Percentiles rank a stretch among this genome's conserved stretches.
These are phyloP conservation scores for Odontamblyopus lacepedii DNA, from an alignment of 2,797 vertebrate species.

Conservation along the genomic window DNA sequence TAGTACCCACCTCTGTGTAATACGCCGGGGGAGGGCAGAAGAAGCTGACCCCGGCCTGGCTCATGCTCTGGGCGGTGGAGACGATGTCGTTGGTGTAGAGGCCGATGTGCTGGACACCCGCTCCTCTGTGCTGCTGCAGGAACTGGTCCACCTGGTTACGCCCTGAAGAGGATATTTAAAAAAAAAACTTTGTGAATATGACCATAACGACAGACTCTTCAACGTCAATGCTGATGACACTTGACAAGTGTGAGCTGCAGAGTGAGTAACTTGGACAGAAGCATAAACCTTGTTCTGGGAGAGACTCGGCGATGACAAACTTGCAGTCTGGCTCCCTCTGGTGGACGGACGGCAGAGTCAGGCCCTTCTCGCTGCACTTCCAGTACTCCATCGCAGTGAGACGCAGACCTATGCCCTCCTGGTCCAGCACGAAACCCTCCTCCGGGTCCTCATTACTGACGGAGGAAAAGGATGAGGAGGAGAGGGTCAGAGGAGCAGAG, in stretches of 20 bases:
- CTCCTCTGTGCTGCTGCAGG: slow-evolving; percentile 80
- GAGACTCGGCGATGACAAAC: slow-evolving; percentile 88
- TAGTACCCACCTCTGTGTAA: slow-evolving; percentile 78
- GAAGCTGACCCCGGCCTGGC: slow-evolving; percentile 77
- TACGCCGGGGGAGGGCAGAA: slow-evolving; percentile 84
- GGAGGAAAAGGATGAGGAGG: background rate
- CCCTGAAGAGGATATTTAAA: slow-evolving; percentile 21
- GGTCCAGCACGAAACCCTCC: slow-evolving; percentile 77
- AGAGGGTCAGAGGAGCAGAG: background rate
- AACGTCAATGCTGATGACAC: no score
- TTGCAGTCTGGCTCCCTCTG: slow-evolving; percentile 79
- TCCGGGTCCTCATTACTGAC: slow-evolving; percentile 75
- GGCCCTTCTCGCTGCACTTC: slow-evolving; percentile 56
- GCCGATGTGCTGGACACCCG: slow-evolving; percentile 90
- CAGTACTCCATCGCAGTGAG: slow-evolving; percentile 83
- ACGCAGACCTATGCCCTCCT: slow-evolving; percentile 82
- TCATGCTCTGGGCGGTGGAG: slow-evolving; percentile 71
- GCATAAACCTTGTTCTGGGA: slow-evolving; percentile 71
- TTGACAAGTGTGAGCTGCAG: no score
- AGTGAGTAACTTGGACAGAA: no score
- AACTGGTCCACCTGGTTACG: slow-evolving; percentile 90
- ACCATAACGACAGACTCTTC: no score
- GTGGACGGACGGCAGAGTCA: slow-evolving; percentile 57
- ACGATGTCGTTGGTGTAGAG: slow-evolving; percentile 85
- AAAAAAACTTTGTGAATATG: background rate